Evolutionary conservation across 2,113 vertebrate species (phyloP).

Genomic region (Sander lucioperca): DNA sequence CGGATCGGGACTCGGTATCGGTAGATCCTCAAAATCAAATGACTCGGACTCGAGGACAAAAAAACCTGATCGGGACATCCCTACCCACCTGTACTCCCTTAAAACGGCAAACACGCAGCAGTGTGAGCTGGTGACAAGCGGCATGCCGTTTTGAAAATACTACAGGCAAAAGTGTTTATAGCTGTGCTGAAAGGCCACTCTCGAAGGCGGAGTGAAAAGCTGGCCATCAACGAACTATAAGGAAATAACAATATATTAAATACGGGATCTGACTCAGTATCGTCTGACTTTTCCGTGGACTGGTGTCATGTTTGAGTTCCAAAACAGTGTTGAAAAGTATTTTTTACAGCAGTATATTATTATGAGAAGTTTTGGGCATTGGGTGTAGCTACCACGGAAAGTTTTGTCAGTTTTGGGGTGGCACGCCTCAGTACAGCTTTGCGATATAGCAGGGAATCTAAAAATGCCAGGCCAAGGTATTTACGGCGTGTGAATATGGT

Average conservation of each 20-base stretch:
- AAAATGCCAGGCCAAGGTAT: conserved; percentile 12
- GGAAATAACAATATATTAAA: not conserved
- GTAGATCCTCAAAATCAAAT: too few species aligned
- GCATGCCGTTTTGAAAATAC: not conserved
- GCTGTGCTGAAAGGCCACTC: not conserved
- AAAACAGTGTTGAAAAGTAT: conserved; percentile 23
- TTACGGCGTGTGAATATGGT: conserved; percentile 11
- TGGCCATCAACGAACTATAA: too few species aligned
- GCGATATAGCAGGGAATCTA: conserved; percentile 11
- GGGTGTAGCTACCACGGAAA: conserved; percentile 14
- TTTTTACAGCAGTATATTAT: conserved; percentile 41
- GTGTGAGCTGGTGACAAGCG: not conserved
- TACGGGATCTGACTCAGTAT: not conserved
- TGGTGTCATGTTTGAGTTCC: conserved; percentile 7
- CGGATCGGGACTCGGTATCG: too few species aligned
- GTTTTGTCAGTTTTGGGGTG: conserved; percentile 21
- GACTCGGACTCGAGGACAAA: too few species aligned
- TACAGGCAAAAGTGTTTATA: not conserved
- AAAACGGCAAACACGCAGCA: not conserved
- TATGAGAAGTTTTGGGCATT: conserved; percentile 25
- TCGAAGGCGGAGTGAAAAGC: not conserved
- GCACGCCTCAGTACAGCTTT: conserved; percentile 4
- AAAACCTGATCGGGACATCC: too few species aligned
- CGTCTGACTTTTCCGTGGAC: conserved; percentile 5
- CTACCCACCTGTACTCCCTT: not conserved